These are phyloP conservation scores for Biston stratarius DNA, from an alignment of 2,888 invertebrate species.

Conservation along the genomic window DNA sequence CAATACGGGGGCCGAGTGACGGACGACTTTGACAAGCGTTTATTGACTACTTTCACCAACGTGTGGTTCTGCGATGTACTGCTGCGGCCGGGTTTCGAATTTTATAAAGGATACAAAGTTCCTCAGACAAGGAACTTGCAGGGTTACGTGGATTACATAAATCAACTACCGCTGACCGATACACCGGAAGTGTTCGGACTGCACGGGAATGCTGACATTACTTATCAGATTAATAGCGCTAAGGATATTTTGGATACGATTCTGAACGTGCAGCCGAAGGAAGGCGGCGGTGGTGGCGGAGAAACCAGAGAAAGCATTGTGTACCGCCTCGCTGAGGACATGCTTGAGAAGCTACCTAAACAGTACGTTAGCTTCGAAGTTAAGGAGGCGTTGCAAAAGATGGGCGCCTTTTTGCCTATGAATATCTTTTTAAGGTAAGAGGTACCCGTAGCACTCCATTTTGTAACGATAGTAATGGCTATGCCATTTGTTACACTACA, in stretches of 20 bases:
- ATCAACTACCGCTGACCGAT: slow-evolving; percentile 93
- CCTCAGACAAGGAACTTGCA: slow-evolving; percentile 92
- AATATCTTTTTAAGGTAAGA: slow-evolving; percentile 94
- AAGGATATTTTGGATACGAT: slow-evolving; percentile 97
- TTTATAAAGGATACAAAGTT: slow-evolving; percentile 97
- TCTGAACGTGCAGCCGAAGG: slow-evolving; percentile 98
- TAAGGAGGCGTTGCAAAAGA: slow-evolving; percentile 94
- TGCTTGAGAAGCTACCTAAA: slow-evolving; percentile 92
- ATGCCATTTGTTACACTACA: no score
- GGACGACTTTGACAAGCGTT: slow-evolving; percentile 98
- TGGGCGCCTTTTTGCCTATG: slow-evolving; percentile 97
- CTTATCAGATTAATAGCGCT: slow-evolving; percentile 98
- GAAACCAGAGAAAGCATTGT: slow-evolving; percentile 97
- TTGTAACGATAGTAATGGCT: background rate
- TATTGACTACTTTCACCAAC: slow-evolving; percentile 96
- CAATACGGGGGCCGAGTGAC: slow-evolving; percentile 96
- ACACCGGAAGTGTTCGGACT: slow-evolving; percentile 99
- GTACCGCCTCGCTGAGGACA: slow-evolving; percentile 96
- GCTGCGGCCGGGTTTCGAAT: slow-evolving; percentile 95
- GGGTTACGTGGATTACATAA: slow-evolving; percentile 95
- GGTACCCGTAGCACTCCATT: background rate
- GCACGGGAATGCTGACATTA: slow-evolving; percentile 98
- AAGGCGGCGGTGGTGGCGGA: slow-evolving; percentile 95
- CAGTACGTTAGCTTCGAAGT: slow-evolving; percentile 96
- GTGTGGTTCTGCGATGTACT: slow-evolving; percentile 98